A percentile compares a stretch with the other conserved stretches of the same genome.
Evolutionary conservation across 1,140 invertebrate genomes (phyloP).

Genomic region (Drosophila sproati): DNA sequence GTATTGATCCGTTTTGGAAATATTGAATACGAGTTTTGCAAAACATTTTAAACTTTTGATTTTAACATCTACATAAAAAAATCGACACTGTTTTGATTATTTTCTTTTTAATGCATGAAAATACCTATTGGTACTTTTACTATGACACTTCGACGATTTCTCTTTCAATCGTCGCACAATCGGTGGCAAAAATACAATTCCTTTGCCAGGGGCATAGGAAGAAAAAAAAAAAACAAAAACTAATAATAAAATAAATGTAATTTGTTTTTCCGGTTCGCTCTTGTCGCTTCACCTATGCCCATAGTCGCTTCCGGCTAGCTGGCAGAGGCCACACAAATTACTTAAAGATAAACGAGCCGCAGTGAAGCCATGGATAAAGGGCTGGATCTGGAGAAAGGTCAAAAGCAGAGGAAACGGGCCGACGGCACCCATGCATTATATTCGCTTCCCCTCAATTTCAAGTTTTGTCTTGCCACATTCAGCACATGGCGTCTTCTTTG

Average conservation of each 20-base stretch:
- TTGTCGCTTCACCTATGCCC: constrained; percentile 48
- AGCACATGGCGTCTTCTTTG: constrained; percentile 64
- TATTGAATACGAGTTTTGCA: too few relatives aligned
- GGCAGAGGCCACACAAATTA: constrained; percentile 70
- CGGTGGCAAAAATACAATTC: too few relatives aligned
- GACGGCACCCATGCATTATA: constrained; percentile 73
- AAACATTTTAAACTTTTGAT: too few relatives aligned
- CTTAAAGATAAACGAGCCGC: constrained; percentile 66
- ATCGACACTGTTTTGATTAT: too few relatives aligned
- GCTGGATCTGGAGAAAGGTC: neutral
- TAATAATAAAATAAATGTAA: constrained; percentile 74
- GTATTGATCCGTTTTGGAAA: too few relatives aligned
- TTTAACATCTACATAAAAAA: too few relatives aligned
- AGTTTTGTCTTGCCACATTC: constrained; percentile 62
- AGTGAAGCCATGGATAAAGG: constrained; percentile 12
- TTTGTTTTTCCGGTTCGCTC: constrained; percentile 37
- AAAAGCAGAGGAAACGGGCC: neutral
- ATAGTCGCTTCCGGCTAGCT: constrained; percentile 59
- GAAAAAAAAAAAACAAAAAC: constrained; percentile 35
- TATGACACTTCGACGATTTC: too few relatives aligned
- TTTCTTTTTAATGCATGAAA: too few relatives aligned
- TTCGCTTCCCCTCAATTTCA: constrained; percentile 68
- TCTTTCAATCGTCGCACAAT: too few relatives aligned
- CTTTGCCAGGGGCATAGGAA: too few relatives aligned
- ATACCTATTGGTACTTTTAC: too few relatives aligned